Evolutionary conservation across 1,140 invertebrate species (phyloP).

Genomic region (Bombus confusus): DNA sequence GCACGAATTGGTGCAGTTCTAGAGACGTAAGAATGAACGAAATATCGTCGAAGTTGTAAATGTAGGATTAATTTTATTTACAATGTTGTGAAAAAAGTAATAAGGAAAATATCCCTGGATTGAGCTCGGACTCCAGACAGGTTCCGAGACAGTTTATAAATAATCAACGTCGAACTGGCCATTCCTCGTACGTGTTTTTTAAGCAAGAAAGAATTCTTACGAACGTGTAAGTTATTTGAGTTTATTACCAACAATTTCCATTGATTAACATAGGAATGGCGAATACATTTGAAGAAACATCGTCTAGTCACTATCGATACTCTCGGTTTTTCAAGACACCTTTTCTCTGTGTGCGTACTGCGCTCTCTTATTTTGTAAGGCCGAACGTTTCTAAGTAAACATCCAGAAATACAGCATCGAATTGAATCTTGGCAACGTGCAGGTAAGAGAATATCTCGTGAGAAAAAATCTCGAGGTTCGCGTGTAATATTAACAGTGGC

Average conservation of each 20-base stretch:
- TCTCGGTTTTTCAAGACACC: not conserved
- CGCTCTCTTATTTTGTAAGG: not conserved
- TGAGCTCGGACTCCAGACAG: not conserved
- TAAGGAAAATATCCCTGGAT: not conserved
- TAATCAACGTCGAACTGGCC: not conserved
- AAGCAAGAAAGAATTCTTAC: not conserved
- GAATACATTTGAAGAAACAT: not conserved
- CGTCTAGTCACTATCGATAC: too few species aligned
- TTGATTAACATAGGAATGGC: not conserved
- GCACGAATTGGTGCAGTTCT: not conserved
- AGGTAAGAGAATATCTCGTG: not conserved
- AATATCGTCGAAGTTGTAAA: too few species aligned
- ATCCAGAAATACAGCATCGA: not conserved
- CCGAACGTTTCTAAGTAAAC: not conserved
- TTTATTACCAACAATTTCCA: not conserved
- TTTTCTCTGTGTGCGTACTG: not conserved
- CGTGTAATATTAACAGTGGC: not conserved
- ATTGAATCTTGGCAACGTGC: not conserved
- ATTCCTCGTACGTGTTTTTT: not conserved
- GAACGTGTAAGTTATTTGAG: not conserved
- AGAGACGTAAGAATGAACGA: not conserved
- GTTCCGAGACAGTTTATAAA: conserved; percentile 10
- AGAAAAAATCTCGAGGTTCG: not conserved
- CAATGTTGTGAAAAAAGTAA: not conserved
- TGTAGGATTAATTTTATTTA: not conserved